Percentiles rank a stretch among this genome's conserved stretches.
phyloP scores from a whole-genome alignment of 2,888 invertebrate species.

The Ectemnius continuus region DNA sequence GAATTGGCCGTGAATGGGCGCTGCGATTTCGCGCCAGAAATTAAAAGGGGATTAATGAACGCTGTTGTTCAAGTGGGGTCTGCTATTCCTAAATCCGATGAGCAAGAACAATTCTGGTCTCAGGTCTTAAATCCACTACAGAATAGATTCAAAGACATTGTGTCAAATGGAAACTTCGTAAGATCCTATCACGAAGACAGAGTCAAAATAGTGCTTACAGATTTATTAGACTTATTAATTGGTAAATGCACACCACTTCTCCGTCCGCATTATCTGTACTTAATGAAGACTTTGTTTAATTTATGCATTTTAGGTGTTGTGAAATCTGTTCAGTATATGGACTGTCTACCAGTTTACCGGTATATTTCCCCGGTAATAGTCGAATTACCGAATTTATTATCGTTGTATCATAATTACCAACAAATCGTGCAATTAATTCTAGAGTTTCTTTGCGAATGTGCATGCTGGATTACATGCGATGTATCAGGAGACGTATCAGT shows the following conservation, averaged over 20 bases:
- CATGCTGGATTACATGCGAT: conserved; percentile 85
- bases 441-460: conserved; percentile 86
- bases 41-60: conserved; percentile 84
- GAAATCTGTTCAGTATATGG: conserved; percentile 81
- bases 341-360: conserved; percentile 79
- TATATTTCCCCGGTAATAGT: conserved; percentile 83
- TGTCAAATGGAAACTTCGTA: conserved; percentile 80
- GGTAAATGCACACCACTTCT: conserved; percentile 68
- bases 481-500: conserved; percentile 58
- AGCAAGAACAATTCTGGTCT: conserved; percentile 63
- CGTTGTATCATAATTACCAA: conserved; percentile 88
- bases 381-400: conserved; percentile 85
- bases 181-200: conserved; percentile 82
- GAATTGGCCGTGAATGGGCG: conserved; percentile 79
- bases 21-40: conserved; percentile 80
- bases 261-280: neutral
- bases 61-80: conserved; percentile 85
- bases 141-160: conserved; percentile 80
- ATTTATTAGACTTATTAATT: conserved; percentile 87
- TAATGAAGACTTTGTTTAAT: conserved; percentile 29
- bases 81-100: conserved; percentile 73
- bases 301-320: conserved; percentile 80
- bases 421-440: conserved; percentile 87
- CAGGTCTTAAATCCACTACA: conserved; percentile 78
- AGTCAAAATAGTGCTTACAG: conserved; percentile 84